phyloP scores from a whole-genome alignment of 2,888 invertebrate species.

The Sinohyriopsis cumingii region DNA sequence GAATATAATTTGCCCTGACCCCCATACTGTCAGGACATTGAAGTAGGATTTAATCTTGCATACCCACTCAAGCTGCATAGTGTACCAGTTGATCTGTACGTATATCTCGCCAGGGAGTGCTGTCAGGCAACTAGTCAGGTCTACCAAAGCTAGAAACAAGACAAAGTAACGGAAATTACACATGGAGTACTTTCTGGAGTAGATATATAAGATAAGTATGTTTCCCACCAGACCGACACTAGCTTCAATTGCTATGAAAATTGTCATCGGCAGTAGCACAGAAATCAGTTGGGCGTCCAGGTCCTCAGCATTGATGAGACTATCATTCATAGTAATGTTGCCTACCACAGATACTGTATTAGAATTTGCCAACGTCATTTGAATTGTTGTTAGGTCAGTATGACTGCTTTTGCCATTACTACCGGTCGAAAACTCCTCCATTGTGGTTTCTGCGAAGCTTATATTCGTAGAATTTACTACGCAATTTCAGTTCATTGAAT shows the following conservation, averaged over 20 bases:
- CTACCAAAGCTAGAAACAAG: conserved; percentile 16
- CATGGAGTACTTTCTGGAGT: conserved; percentile 7
- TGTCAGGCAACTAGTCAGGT: conserved; percentile 27
- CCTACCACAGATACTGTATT: no score
- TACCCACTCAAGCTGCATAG: conserved; percentile 14
- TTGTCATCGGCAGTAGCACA: conserved; percentile 18
- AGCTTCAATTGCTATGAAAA: conserved; percentile 26
- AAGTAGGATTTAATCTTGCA: conserved; percentile 33
- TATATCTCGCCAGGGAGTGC: conserved; percentile 31
- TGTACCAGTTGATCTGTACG: conserved; percentile 31
- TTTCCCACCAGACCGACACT: conserved; percentile 26
- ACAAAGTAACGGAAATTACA: conserved; percentile 18
- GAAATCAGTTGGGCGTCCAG: no score
- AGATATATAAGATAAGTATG: conserved; percentile 20
- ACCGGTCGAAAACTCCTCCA: no score
- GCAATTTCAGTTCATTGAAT: no score
- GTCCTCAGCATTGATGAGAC: no score
- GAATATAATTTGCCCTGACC: conserved; percentile 20
- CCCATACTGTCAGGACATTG: conserved; percentile 30
- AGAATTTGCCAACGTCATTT: no score
- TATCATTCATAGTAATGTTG: no score
- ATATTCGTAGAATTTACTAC: no score
- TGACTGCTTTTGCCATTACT: no score
- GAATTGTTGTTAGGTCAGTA: no score
- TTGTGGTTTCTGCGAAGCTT: no score